These are phyloP conservation scores for Harpalus rubripes DNA, from an alignment of 2,888 invertebrate genomes.

Conservation along the genomic window DNA sequence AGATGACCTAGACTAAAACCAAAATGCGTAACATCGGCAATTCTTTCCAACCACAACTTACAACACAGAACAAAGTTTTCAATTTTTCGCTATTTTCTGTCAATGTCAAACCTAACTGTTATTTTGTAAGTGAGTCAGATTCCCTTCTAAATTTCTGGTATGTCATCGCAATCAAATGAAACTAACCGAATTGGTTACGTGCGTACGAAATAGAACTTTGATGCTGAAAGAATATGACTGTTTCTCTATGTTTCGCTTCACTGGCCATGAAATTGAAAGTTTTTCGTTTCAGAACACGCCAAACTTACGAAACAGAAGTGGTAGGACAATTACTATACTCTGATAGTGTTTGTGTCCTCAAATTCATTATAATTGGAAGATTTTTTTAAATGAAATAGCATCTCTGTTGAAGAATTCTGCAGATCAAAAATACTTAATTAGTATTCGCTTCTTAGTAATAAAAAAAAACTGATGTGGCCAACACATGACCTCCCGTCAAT, in stretches of 20 bases:
- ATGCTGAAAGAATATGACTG: neutral
- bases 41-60: neutral
- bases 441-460: no score
- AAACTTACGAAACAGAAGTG: conserved; percentile 52
- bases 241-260: conserved; percentile 43
- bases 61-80: neutral
- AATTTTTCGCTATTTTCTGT: neutral
- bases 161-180: conserved; percentile 23
- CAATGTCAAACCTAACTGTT: neutral
- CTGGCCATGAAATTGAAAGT: conserved; percentile 57
- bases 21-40: neutral
- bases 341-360: conserved; percentile 19
- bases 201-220: neutral
- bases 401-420: no score
- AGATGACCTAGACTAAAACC: no score
- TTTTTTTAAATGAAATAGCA: no score
- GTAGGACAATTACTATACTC: conserved; percentile 41
- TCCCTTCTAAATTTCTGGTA: neutral
- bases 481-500: no score
- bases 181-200: conserved; percentile 46
- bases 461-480: no score
- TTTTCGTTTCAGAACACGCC: conserved; percentile 55
- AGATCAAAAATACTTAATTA: no score
- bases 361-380: conserved; percentile 17
- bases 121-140: neutral